Base-by-base conservation (phyloP, 2,888 invertebrate genomes). In the Disparrhopalites patrizii region DNA sequence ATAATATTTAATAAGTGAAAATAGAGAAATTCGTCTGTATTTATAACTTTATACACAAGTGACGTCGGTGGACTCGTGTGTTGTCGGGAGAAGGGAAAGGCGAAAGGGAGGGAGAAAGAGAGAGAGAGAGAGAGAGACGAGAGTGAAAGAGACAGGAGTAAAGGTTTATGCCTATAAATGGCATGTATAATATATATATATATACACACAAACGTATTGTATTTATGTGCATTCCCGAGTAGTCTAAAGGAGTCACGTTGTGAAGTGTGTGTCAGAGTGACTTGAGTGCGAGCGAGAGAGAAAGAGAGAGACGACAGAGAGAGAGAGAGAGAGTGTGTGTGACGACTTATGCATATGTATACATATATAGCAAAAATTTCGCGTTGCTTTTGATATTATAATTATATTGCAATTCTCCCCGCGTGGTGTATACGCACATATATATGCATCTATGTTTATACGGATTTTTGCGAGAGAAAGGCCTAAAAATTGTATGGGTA, bases 1-100 rank as follows among this genome's bases (percentile, higher is more conserved):
- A 62, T 62, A 62, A 50, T 51, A 62, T 52, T 62, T 50, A 52
- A 52, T 50, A 31, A 50, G 62, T 62, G 62, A 62, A 62, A 62
- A 62, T 62, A 62, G 62, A 28, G 52, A 62, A 62, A 51, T 62
- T 62, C 47, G 31, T 62, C 33, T 30, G 51, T 62, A 62, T 62
- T 43, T 43, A 62, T 62, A 62, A 36, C 30, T 54, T 54, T 54
- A 54, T 54, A 54, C 18, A 31, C 31, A 27, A 8, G 54, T 54
- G 54, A 54, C 54, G 54, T 54, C 1, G 54, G 33, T 31, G 23
- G 13, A n/a, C 13, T 23, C n/a, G n/a, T n/a, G 20, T 18, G 40
- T 18, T 18, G 20, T 40, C n/a, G n/a, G 8, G 36, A 10, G 15
- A 20, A 40, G 40, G 3, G 10, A 5, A 10, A 18, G 40, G n/a